These are phyloP conservation scores for Drymonia ruficornis DNA, from an alignment of 2,888 invertebrate species.

Conservation along the genomic window DNA sequence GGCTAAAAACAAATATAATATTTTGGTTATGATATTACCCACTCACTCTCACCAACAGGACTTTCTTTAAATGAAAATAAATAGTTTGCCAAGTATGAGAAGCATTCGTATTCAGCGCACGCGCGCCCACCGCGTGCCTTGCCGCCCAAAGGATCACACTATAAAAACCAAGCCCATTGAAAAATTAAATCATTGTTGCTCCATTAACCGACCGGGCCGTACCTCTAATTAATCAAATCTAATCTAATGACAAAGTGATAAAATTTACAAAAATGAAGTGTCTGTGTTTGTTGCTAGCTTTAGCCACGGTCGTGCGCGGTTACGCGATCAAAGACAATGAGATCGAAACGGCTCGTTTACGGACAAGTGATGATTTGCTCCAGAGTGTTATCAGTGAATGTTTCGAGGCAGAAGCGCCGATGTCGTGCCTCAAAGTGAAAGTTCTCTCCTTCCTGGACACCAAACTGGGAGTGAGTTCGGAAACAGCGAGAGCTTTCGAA, in stretches of 20 bases:
- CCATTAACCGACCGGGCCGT: constrained; percentile 76
- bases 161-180: constrained; percentile 88
- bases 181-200: constrained; percentile 84
- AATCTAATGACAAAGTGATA: constrained; percentile 77
- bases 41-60: constrained; percentile 78
- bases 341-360: constrained; percentile 82
- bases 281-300: constrained; percentile 80
- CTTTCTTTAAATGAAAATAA: constrained; percentile 82
- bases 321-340: constrained; percentile 85
- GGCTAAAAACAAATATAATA: background rate
- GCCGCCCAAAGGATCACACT: constrained; percentile 83
- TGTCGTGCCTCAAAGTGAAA: constrained; percentile 90
- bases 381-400: constrained; percentile 90
- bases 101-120: constrained; percentile 66
- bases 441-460: constrained; percentile 91
- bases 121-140: constrained; percentile 71
- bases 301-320: constrained; percentile 75
- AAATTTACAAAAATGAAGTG: constrained; percentile 73
- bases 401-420: constrained; percentile 87
- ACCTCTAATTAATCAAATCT: constrained; percentile 78
- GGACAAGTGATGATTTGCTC: constrained; percentile 88
- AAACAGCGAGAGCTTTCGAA: constrained; percentile 85
- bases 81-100: constrained; percentile 76
- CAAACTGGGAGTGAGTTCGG: constrained; percentile 86
- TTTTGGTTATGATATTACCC: background rate